Evolutionary conservation across 1,140 invertebrate genomes (phyloP).

Genomic region (Drosophila repletoides): DNA sequence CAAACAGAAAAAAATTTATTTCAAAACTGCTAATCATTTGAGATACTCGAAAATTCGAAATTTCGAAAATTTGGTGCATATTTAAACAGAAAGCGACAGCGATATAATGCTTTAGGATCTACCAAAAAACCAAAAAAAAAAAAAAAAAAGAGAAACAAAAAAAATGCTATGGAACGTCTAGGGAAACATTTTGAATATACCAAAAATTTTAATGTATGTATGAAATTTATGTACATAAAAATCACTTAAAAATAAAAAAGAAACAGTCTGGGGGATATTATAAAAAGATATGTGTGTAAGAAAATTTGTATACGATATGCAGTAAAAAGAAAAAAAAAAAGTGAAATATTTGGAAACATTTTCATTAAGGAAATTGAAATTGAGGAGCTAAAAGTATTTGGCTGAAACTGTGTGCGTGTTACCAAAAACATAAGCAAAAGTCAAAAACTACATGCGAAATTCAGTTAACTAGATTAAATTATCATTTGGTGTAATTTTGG

Average conservation of each 20-base stretch:
- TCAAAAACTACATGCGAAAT: conserved; percentile 16
- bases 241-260: conserved; percentile 28
- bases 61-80: conserved; percentile 47
- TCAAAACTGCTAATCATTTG: conserved; percentile 45
- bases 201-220: conserved; percentile 1
- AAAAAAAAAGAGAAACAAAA: conserved; percentile 14
- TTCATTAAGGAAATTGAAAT: conserved; percentile 6
- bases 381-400: conserved; percentile 37
- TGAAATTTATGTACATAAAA: conserved; percentile 24
- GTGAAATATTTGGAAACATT: no score
- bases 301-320: conserved; percentile 72
- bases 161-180: conserved; percentile 28
- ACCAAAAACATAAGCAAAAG: conserved; percentile 5
- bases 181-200: conserved; percentile 33
- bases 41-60: conserved; percentile 32
- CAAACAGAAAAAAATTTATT: conserved; percentile 64
- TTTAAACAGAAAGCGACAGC: conserved; percentile 15
- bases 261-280: conserved; percentile 34
- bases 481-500: conserved; percentile 57
- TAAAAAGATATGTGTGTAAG: conserved; percentile 54
- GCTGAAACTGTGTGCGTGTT: conserved; percentile 28
- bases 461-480: conserved; percentile 51
- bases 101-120: conserved; percentile 26
- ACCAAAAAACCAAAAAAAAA: conserved; percentile 27
- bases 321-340: conserved; percentile 28